Evolutionary conservation across 2,888 invertebrate species (phyloP).

Genomic region (Ophion obscuratus): DNA sequence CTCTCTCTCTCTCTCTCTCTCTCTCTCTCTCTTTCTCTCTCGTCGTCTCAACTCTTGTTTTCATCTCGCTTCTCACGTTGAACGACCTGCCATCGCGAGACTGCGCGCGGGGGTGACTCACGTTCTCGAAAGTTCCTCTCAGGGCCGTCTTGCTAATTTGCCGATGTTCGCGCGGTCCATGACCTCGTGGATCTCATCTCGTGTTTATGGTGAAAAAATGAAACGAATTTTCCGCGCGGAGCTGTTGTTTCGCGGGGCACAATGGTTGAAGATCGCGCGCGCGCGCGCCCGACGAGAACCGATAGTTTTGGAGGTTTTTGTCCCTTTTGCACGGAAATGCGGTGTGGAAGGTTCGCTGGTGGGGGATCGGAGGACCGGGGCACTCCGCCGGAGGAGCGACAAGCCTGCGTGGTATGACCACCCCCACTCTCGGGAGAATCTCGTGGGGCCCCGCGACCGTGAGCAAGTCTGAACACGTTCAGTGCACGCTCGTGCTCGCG

Average conservation of each 20-base stretch:
- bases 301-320: not conserved
- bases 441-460: constrained; percentile 28
- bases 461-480: constrained; percentile 74
- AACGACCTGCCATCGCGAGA: constrained; percentile 52
- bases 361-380: constrained; percentile 26
- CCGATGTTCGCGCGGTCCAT: constrained; percentile 31
- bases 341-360: not conserved
- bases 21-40: too few relatives aligned
- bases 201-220: not conserved
- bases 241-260: too few relatives aligned
- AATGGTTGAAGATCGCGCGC: not conserved
- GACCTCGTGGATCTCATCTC: not conserved
- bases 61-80: constrained; percentile 51
- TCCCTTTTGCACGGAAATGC: not conserved
- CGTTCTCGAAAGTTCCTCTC: constrained; percentile 57
- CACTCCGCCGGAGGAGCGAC: constrained; percentile 21
- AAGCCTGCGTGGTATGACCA: constrained; percentile 41
- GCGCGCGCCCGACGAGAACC: too few relatives aligned
- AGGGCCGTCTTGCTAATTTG: constrained; percentile 47
- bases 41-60: constrained; percentile 34
- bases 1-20: too few relatives aligned
- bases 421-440: constrained; percentile 65
- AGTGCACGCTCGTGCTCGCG: constrained; percentile 70
- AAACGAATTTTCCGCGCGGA: not conserved
- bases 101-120: constrained; percentile 56